Evolutionary conservation across 2,113 vertebrate species (phyloP).

Genomic region (Sigmodon hispidus): DNA sequence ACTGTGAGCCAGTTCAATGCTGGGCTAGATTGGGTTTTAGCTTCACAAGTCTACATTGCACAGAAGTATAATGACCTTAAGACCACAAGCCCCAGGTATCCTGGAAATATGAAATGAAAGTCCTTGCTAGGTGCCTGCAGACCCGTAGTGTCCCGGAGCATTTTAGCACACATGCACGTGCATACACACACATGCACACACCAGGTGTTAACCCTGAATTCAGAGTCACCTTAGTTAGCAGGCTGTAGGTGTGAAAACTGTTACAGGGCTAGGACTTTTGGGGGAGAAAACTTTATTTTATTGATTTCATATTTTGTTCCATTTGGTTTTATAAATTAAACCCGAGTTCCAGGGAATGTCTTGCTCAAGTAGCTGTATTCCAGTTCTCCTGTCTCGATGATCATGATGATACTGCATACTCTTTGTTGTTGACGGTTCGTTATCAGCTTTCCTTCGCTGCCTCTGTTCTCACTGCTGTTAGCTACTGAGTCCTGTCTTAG

Average conservation of each 20-base stretch:
- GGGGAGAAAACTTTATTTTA: background rate
- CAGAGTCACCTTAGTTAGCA: background rate
- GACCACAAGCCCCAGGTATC: background rate
- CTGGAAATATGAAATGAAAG: background rate
- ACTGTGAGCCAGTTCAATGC: background rate
- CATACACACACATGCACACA: background rate
- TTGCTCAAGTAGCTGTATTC: accelerated
- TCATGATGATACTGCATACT: accelerated
- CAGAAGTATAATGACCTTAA: background rate
- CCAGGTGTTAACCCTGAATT: too few species aligned
- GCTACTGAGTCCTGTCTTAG: too few species aligned
- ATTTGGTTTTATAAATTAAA: background rate
- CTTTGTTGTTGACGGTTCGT: background rate
- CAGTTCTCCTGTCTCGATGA: background rate
- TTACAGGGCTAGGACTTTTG: background rate
- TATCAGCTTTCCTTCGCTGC: background rate
- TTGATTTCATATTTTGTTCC: background rate
- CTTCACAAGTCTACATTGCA: background rate
- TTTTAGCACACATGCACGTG: background rate
- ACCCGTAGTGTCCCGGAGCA: background rate
- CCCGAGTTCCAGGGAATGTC: background rate
- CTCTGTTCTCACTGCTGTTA: background rate
- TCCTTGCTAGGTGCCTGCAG: background rate
- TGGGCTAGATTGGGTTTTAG: too few species aligned
- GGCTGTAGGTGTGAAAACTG: background rate